Conservation (phyloP, 37 sponge, comb jelly and placozoan genomes). For the Ephydatia muelleri region DNA sequence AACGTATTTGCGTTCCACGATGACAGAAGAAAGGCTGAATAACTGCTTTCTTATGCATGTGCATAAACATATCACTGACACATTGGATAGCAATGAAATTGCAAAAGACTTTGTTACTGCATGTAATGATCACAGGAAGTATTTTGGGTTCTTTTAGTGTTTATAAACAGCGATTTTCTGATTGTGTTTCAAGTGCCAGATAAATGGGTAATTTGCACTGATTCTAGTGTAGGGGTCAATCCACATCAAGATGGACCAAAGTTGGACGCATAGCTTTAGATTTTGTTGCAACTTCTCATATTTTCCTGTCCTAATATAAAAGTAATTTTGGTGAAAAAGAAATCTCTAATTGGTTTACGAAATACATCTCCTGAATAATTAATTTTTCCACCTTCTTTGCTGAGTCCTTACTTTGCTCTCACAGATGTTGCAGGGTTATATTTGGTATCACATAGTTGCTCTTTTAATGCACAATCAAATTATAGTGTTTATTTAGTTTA, state of each 20-base stretch:
- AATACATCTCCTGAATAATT: too few relatives aligned
- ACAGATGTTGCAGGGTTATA: too few relatives aligned
- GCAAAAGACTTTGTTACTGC: conserved; percentile 36
- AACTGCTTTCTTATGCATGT: conserved; percentile 57
- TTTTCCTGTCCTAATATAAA: too few relatives aligned
- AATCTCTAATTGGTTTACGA: too few relatives aligned
- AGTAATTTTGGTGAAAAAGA: not conserved
- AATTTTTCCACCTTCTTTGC: too few relatives aligned
- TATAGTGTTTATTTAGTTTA: too few relatives aligned
- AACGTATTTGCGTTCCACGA: conserved; percentile 52
- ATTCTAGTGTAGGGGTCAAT: not conserved
- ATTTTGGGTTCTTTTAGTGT: conserved; percentile 34
- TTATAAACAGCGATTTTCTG: not conserved
- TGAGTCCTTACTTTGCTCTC: too few relatives aligned
- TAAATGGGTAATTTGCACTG: not conserved
- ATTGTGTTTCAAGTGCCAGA: not conserved
- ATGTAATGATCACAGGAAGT: conserved; percentile 23
- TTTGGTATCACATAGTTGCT: too few relatives aligned
- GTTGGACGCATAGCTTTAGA: too few relatives aligned
- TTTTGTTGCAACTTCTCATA: too few relatives aligned
- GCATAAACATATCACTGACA: conserved; percentile 53
- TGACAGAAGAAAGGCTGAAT: conserved; percentile 70
- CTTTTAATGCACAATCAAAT: too few relatives aligned
- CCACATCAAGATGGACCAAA: too few relatives aligned
- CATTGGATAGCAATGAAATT: conserved; percentile 13